phyloP scores from a whole-genome alignment of 2,888 invertebrate genomes.

The Papilio elwesi region DNA sequence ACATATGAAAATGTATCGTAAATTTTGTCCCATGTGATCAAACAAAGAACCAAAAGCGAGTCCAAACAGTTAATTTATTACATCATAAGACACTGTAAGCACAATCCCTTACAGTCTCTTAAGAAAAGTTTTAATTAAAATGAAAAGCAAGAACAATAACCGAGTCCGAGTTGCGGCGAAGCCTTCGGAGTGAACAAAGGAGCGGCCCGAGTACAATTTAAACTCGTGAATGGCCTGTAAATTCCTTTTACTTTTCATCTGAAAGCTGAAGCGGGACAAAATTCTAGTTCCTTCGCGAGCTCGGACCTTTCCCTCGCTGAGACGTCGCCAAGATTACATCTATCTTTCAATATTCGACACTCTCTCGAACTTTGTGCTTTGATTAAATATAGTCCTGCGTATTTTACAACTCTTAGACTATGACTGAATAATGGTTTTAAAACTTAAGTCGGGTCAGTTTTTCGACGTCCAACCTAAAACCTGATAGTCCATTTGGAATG shows the following conservation, averaged over 20 bases:
- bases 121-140: constrained; percentile 35
- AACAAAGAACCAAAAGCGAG: background rate
- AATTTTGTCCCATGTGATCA: background rate
- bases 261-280: constrained; percentile 1
- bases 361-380: background rate
- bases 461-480: too few relatives aligned
- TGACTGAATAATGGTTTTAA: too few relatives aligned
- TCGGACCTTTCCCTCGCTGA: background rate
- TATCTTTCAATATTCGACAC: background rate
- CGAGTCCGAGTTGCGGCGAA: background rate
- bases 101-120: background rate
- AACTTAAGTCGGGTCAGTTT: too few relatives aligned
- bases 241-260: constrained; percentile 31
- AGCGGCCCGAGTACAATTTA: constrained; percentile 24
- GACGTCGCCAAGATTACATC: background rate
- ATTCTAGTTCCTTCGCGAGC: background rate
- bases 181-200: background rate
- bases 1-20: background rate
- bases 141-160: constrained; percentile 18
- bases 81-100: background rate
- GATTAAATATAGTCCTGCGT: too few relatives aligned
- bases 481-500: too few relatives aligned
- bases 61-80: background rate
- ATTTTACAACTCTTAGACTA: too few relatives aligned
- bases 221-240: constrained; percentile 20